Evolutionary conservation across 2,797 vertebrate species (phyloP).

Genomic region (Perodicticus potto): DNA sequence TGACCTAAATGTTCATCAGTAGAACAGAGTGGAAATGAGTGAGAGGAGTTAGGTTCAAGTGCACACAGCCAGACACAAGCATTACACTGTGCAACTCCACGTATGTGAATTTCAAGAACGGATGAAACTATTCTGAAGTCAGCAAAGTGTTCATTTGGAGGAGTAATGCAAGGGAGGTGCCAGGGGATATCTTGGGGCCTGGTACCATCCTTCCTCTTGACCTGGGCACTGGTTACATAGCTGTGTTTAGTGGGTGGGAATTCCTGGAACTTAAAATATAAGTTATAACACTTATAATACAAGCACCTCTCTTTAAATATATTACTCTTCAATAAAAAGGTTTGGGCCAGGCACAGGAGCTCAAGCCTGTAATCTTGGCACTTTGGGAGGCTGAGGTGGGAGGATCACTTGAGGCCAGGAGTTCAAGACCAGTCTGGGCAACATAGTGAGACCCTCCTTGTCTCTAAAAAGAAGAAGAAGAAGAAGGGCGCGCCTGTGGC

Average conservation of each 20-base stretch:
- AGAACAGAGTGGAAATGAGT: not conserved
- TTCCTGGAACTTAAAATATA: no score
- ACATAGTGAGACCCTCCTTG: not conserved
- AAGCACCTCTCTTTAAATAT: not conserved
- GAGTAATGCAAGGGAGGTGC: not conserved
- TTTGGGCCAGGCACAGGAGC: not conserved
- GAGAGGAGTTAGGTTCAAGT: not conserved
- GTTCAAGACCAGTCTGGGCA: not conserved
- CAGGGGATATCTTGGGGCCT: not conserved
- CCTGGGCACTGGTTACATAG: not conserved
- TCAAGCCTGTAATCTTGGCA: not conserved
- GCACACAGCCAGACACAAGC: not conserved
- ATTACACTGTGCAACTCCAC: no score
- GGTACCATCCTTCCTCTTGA: not conserved
- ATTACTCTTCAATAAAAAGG: not conserved
- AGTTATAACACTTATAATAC: not conserved
- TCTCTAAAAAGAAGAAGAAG: not conserved
- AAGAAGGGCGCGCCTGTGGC: no score
- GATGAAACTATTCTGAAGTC: not conserved
- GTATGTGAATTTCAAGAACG: not conserved
- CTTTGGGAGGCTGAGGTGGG: not conserved
- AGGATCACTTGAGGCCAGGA: not conserved
- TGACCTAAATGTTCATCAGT: not conserved
- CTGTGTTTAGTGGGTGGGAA: not conserved
- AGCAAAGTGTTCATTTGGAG: not conserved